Evolutionary conservation across 2,888 invertebrate genomes (phyloP), one percentile per base, ranked within the genome.

Genomic region (Himalopsyche japonica): DNA sequence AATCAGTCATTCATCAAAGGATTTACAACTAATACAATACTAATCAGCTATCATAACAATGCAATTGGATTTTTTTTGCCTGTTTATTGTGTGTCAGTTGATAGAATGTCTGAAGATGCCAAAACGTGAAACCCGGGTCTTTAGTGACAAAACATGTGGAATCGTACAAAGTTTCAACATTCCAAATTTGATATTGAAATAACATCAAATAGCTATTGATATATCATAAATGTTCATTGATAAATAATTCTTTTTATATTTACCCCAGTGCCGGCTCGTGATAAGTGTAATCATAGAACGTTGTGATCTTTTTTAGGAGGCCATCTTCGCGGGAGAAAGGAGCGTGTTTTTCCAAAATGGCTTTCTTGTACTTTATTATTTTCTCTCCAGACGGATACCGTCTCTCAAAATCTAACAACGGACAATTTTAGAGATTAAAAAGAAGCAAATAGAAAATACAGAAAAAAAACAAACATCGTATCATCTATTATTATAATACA

Each of bases 311-410:
- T 87, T 94, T 93, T 0, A 95, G 91, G 49, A 97, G 90, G 0
- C 97, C 98, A 89, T 97, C 95, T 0, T 90, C 91, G 88, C 95
- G 93, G 0, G 94, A 93, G 88, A 97, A 97, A 0, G 96, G 95
- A 0, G 97, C 94, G 89, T 94, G 97, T 87, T 95, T 94, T 89
- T 97, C 96, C 8, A 96, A 91, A 57, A 95, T 91, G 0, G 95
- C 94, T 87, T 95, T 94, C 89, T 96, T 97, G 89, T 95, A 98
- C 87, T 94, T 92, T 1, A 94, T 91, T 3, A 90, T 92, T 89
- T 95, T 96, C 76, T 93, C 93, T 34, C 94, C 95, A 30, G 94
- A 95, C 0, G 97, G 97, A 90, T 95, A 98, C 12, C 96, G 93
- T 87, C 93, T 93, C 84, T 94, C 94, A 86, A 91, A 95, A 83